Base-by-base conservation (phyloP, 2,888 invertebrate genomes). In the Meganola albula region DNA sequence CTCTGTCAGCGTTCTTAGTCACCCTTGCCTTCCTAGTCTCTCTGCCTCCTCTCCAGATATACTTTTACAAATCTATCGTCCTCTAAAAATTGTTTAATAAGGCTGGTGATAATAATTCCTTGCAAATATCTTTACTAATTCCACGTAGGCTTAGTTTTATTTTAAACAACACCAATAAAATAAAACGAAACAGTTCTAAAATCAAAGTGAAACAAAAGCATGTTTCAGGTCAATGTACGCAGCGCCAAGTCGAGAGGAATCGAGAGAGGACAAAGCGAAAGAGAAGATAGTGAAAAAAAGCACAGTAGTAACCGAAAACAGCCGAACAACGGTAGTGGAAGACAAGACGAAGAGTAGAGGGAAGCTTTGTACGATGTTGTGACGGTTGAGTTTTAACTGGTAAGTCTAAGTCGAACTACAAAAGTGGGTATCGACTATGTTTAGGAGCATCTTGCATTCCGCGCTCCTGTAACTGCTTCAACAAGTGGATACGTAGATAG, bases 191-290 rank as follows among this genome's bases (percentile, higher is more conserved):
- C 53, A 56, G 53, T 49, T 53, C 35, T 53, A 26, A 53, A 53
- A 46, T 56, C 36, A 38, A 44, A 49, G 36, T 77, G 69, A 71
- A 77, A 73, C 65, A 45, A 53, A 74, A 79, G 77, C 55, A 65
- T 82, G 63, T 73, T 80, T 50, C 82, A 87, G 87, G 71, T 87
- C 87, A 60, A 74, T 86, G 65, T 86, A 86, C 75, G 79, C 75
- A 53, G 75, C 69, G 37, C 65, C 80, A 70, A 77, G 70, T 37
- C 62, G 75, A 65, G 65, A 67, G 20, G 20, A 20, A n/a, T n/a
- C 20, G 20, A 3, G 8, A n/a, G 8, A 3, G 2, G 20, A 20
- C 20, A 20, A 20, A 7, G 4, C 8, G 20, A 20, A 7, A 20
- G 20, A 20, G 27, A 45, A 47, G 48, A 28, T 51, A 45, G 59